Base-by-base conservation (phyloP, 2,797 vertebrate species). In the Chloroceryle inda region DNA sequence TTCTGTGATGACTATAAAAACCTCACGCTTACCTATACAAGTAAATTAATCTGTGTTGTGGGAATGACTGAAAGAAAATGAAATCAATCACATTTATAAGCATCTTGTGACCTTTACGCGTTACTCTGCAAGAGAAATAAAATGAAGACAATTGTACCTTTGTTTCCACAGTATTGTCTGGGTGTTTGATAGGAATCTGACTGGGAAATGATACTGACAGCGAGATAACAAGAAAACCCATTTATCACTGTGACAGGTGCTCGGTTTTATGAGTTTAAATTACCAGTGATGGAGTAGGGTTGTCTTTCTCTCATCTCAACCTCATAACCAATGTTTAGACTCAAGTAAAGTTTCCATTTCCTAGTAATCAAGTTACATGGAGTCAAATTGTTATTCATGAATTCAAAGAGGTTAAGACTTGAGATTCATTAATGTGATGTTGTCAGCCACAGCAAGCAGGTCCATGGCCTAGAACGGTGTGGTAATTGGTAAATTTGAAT, bases 201-300 rank as follows among this genome's bases (percentile, higher is more conserved):
- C 92, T 91, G 92, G 95, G 95, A 97, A 98, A 97, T 96, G 86
- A 97, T 97, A 97, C 78, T 49, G 84, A 97, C 92, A 94, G 82
- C 4, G 27, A 97, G 94, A 97, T 97, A 97, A 97, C 79, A 97
- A 96, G 88, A 95, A 97, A 96, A 93, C 73, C 58, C 81, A 98
- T 97, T 96, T 95, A 97, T 98, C 97, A 98, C 62, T 79, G 59
- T 97, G 96, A 97, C 69, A 85, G 93, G 50, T 93, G 71, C 86
- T 97, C 9, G 59, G 68, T 88, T 97, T 96, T 96, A 95, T 17
- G 85, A 93, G 95, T 94, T 84, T 97, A 96, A 97, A 97, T 97
- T 96, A 96, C 92, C 87, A 95, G 75, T 97, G 93, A 97, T 95
- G 91, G 92, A 97, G 80, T 96, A 94, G 74, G 74, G 92, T 92